A percentile compares a stretch with the other conserved stretches of the same genome.
phyloP scores from a whole-genome alignment of 2,113 vertebrate genomes.

The Onychostruthus taczanowskii region DNA sequence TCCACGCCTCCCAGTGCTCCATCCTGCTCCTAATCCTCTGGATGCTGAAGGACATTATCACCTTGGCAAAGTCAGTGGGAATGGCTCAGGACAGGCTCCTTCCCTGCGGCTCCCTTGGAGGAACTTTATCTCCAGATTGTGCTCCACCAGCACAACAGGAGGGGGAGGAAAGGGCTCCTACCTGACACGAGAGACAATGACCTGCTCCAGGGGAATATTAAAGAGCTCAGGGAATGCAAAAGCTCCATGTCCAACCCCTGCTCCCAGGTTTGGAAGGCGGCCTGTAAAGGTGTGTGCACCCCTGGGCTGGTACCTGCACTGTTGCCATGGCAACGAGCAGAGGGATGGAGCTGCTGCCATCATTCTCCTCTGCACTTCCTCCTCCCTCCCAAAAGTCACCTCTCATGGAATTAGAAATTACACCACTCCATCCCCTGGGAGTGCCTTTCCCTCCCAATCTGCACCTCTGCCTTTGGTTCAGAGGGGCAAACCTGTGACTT shows the following conservation, averaged over 20 bases:
- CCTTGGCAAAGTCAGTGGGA: slow-evolving; percentile 20
- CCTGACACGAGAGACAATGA: slow-evolving; percentile 13
- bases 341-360: neutral
- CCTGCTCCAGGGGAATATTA: slow-evolving; percentile 9
- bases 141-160: neutral
- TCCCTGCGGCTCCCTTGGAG: neutral
- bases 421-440: neutral
- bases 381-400: neutral
- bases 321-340: neutral
- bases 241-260: neutral
- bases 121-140: slow-evolving; percentile 35
- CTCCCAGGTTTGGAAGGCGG: neutral
- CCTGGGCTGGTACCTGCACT: neutral
- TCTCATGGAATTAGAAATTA: neutral
- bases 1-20: neutral
- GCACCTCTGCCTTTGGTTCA: neutral
- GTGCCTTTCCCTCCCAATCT: neutral
- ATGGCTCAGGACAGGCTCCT: slow-evolving; percentile 34
- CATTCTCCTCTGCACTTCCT: neutral
- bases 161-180: neutral
- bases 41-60: slow-evolving; percentile 32
- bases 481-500: neutral
- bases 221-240: neutral
- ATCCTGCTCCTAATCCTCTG: neutral
- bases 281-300: neutral